phyloP scores from a whole-genome alignment of 2,888 invertebrate genomes.

The Chirona hameri region DNA sequence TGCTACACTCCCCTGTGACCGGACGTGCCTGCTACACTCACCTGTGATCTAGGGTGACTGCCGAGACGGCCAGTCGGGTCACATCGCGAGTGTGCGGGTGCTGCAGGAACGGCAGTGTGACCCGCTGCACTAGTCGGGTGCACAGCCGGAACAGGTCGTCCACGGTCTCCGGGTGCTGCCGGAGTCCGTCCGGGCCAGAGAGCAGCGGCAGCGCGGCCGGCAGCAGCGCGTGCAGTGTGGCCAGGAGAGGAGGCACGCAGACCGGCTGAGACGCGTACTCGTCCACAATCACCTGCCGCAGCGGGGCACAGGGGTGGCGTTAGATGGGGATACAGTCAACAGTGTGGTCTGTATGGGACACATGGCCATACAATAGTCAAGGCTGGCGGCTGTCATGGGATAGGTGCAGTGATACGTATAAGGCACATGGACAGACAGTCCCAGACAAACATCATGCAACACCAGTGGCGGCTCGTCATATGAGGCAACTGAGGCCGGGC shows the following conservation, averaged over 20 bases:
- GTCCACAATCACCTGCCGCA: conserved; percentile 71
- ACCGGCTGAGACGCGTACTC: conserved; percentile 70
- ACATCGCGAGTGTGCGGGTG: conserved; percentile 69
- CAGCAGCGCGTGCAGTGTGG: conserved; percentile 79
- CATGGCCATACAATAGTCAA: no score
- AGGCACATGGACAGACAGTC: no score
- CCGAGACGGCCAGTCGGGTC: conserved; percentile 75
- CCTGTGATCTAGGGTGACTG: conserved; percentile 76
- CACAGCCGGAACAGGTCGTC: conserved; percentile 92
- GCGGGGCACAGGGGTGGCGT: conserved; percentile 28
- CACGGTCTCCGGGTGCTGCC: conserved; percentile 94
- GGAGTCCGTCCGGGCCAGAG: conserved; percentile 70
- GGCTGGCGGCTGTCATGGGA: no score
- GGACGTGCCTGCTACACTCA: not conserved
- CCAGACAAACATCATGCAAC: no score
- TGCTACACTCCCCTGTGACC: no score
- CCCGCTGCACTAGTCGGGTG: conserved; percentile 77
- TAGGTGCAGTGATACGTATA: no score
- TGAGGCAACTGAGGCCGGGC: no score
- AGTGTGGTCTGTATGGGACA: no score
- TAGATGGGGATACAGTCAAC: no score
- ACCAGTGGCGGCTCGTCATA: no score
- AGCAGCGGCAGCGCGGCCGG: conserved; percentile 72
- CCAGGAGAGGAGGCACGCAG: conserved; percentile 73
- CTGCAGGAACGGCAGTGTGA: conserved; percentile 76